Percentiles rank a stretch among this genome's conserved stretches.
phyloP scores from a whole-genome alignment of 2,888 invertebrate species.

The Ischnus inquisitorius region DNA sequence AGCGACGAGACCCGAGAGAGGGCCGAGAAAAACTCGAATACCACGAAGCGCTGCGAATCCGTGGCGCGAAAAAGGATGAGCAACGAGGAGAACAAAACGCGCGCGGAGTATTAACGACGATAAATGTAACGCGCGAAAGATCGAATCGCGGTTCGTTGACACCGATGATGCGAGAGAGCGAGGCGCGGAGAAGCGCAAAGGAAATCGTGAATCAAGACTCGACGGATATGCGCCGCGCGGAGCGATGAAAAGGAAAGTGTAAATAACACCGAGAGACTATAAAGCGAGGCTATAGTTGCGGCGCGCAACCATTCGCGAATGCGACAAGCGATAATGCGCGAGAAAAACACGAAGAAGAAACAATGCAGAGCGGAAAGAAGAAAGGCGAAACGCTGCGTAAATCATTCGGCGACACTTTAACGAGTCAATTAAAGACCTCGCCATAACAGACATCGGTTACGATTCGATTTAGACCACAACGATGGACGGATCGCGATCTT shows the following conservation, averaged over 20 bases:
- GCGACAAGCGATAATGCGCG: conserved; percentile 5
- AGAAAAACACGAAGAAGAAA: neutral
- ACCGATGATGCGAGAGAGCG: conserved; percentile 29
- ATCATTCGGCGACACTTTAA: conserved; percentile 65
- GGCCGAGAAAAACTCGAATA: neutral
- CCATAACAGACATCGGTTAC: conserved; percentile 66
- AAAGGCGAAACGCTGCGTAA: conserved; percentile 19
- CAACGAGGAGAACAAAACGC: conserved; percentile 26
- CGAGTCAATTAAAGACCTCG: conserved; percentile 66
- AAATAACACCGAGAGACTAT: conserved; percentile 15
- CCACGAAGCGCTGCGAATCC: neutral
- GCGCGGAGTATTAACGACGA: conserved; percentile 33
- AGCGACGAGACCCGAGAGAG: neutral
- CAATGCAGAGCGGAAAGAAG: neutral
- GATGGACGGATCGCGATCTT: conserved; percentile 51
- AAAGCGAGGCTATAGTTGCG: conserved; percentile 23
- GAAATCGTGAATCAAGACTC: conserved; percentile 51
- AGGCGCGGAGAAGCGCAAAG: conserved; percentile 15
- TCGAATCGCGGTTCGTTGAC: conserved; percentile 22
- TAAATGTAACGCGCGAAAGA: conserved; percentile 20
- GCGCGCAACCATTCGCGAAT: neutral
- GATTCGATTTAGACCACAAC: conserved; percentile 67
- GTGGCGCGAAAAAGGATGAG: neutral
- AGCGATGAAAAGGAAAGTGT: conserved; percentile 32
- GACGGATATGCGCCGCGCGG: conserved; percentile 13